phyloP scores from a whole-genome alignment of 2,113 vertebrate species.

The Rafetus swinhoei region DNA sequence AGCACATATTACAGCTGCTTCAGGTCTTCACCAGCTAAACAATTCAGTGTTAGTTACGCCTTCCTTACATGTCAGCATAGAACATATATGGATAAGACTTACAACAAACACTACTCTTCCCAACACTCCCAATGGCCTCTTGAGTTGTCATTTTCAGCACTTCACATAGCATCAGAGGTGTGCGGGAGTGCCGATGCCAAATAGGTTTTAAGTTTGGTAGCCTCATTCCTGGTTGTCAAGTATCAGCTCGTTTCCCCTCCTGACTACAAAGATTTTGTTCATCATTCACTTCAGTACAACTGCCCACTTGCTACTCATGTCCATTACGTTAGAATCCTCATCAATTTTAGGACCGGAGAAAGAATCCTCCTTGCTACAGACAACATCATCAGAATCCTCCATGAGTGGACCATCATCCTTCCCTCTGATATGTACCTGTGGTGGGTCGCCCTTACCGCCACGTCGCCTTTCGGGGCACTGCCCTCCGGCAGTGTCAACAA shows the following conservation, averaged over 20 bases:
- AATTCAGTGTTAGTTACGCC: neutral
- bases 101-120: conserved; percentile 27
- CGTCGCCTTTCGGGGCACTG: too few species aligned
- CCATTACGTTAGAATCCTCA: conserved; percentile 44
- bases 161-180: neutral
- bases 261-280: conserved; percentile 8
- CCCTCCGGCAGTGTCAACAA: too few species aligned
- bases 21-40: conserved; percentile 10
- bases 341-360: conserved; percentile 55
- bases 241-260: neutral
- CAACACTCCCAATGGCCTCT: neutral
- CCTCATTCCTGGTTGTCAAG: neutral
- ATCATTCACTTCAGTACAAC: conserved; percentile 24
- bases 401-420: conserved; percentile 28
- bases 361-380: conserved; percentile 62
- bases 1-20: conserved; percentile 9
- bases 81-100: neutral
- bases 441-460: too few species aligned
- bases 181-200: neutral
- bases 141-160: neutral
- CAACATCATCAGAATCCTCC: conserved; percentile 21
- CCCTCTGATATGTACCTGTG: conserved; percentile 27
- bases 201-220: neutral
- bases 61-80: neutral
- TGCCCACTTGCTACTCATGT: neutral